Conservation (phyloP, 2,113 vertebrate genomes). For the Entosphenus tridentatus region DNA sequence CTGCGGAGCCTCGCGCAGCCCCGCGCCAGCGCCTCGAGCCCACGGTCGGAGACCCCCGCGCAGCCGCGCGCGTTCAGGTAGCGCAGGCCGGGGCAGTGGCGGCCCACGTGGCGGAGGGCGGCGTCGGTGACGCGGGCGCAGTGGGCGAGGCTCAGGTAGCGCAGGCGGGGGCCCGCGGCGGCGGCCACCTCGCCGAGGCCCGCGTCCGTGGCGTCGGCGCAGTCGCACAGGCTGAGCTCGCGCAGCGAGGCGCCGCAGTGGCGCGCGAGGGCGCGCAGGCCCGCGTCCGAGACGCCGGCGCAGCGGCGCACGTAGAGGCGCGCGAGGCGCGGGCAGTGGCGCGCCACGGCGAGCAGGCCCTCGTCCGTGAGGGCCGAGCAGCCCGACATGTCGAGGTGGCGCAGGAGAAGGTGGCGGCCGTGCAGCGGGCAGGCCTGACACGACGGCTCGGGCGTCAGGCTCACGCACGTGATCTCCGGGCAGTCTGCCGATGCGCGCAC, state of each 20-base stretch:
- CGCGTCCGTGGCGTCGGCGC: background rate
- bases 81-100: constrained; percentile 5
- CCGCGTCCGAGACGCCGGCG: background rate
- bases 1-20: background rate
- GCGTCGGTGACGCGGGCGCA: background rate
- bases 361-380: background rate
- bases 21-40: background rate
- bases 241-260: background rate
- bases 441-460: constrained; percentile 1
- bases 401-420: background rate
- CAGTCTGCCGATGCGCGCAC: background rate
- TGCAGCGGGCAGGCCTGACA: constrained; percentile 1
- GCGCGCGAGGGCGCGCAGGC: background rate
- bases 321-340: background rate
- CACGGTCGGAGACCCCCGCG: background rate
- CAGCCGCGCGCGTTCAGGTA: constrained; percentile 2
- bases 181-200: background rate
- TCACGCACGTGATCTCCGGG: constrained; percentile 4
- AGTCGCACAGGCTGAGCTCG: constrained; percentile 4
- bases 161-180: background rate
- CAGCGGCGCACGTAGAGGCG: constrained; percentile 2
- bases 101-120: background rate
- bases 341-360: constrained; percentile 2
- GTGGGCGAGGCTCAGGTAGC: constrained; percentile 5
- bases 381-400: constrained; percentile 4